Base-by-base conservation (phyloP, 2,113 vertebrate species). In the Myocastor coypus region DNA sequence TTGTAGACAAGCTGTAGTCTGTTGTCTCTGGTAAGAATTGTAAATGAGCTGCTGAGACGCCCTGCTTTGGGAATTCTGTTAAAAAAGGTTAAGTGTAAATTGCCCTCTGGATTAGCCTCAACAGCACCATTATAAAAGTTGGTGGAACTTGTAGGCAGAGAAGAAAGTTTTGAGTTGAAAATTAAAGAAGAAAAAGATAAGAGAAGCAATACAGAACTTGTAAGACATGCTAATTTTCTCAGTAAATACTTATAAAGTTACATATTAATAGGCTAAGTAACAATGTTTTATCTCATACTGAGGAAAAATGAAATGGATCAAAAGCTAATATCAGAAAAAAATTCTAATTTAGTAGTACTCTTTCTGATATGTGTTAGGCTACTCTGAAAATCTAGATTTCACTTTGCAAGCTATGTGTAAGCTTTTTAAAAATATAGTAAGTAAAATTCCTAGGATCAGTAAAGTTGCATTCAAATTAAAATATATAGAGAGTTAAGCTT, bases 21-120 rank as follows among this genome's bases (percentile, higher is more conserved):
- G 93, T 93, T 94, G 95, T 98, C 96, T 97, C 87, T 77, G 77
- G 93, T 69, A 90, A 94, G 97, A 92, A 95, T 94, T 95, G 89
- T 88, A 97, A 98, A 97, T 96, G 95, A 96, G 89, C 78, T 71
- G 85, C 93, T 94, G 94, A 94, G 88, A 94, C 87, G 94, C 90
- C 82, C 93, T 94, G 94, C 94, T 95, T 85, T 87, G 94, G 96
- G 95, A 97, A 97, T 97, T 96, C 90, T 28, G 4, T 96, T 93
- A 57, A 89, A 85, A 97, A 96, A 96, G 95, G 96, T 97, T 97
- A 97, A 97, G 94, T 96, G 93, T 83, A 95, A 96, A 95, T 94
- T 96, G 94, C 94, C 96, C 97, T 97, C 94, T 97, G 94, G 94
- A 96, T 96, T 95, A 91, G 90, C 87, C 88, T 94, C 96, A 95